Percentiles rank a stretch among this genome's conserved stretches.
These are phyloP conservation scores for Coleophora deauratella DNA, from an alignment of 2,888 invertebrate species.

Conservation along the genomic window DNA sequence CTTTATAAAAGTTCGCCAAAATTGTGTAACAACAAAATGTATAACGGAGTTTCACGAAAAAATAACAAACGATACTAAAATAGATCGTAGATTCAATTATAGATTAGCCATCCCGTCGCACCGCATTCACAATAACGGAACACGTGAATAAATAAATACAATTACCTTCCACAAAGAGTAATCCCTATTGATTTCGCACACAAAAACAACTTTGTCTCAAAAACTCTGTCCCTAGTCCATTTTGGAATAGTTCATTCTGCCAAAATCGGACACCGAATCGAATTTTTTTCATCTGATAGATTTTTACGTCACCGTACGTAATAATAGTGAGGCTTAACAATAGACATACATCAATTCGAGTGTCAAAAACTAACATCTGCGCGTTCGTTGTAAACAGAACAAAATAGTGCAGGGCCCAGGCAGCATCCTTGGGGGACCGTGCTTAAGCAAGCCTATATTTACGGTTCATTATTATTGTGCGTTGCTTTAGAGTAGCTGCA, in stretches of 20 bases:
- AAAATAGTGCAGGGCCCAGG: conserved; percentile 49
- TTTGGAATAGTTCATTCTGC: conserved; percentile 41
- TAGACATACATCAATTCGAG: conserved; percentile 68
- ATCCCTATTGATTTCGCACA: conserved; percentile 61
- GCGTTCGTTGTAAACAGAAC: conserved; percentile 63
- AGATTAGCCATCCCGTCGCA: conserved; percentile 65
- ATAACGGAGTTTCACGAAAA: conserved; percentile 32
- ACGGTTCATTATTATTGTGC: conserved; percentile 69
- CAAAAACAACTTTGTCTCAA: conserved; percentile 43
- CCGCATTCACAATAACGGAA: conserved; percentile 62
- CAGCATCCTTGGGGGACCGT: conserved; percentile 56
- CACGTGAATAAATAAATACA: conserved; percentile 74
- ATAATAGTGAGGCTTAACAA: conserved; percentile 58
- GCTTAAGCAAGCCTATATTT: conserved; percentile 60
- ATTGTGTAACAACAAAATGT: conserved; percentile 27
- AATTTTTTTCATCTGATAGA: conserved; percentile 48
- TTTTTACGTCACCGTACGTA: conserved; percentile 56
- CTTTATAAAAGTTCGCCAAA: conserved; percentile 17
- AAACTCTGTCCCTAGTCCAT: conserved; percentile 41
- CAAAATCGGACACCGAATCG: conserved; percentile 49
- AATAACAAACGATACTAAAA: conserved; percentile 52
- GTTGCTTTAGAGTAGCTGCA: conserved; percentile 63
- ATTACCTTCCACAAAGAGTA: conserved; percentile 64
- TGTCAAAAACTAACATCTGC: conserved; percentile 75
- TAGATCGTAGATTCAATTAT: conserved; percentile 71